Percentiles rank a stretch among this genome's conserved stretches.
Conservation (phyloP, 2,113 vertebrate species). For the Sciurus niger region DNA sequence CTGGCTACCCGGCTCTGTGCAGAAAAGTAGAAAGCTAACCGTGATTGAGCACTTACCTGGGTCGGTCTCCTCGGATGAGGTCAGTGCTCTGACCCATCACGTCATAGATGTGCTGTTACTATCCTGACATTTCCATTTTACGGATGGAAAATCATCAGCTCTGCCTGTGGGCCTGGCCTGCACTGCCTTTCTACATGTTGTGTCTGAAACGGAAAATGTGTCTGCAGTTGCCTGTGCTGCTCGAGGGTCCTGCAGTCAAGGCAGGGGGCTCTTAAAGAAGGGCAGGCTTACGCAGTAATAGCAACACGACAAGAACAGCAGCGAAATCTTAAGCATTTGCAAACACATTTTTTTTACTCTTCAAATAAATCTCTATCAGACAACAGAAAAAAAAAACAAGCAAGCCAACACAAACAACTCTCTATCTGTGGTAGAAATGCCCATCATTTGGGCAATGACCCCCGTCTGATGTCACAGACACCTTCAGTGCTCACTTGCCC, state of each 20-base stretch:
- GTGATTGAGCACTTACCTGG: too few relatives aligned
- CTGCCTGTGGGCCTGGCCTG: neutral
- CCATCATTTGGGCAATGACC: too few relatives aligned
- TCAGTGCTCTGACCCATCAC: fast-evolving
- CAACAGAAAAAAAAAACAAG: neutral
- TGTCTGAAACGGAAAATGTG: neutral
- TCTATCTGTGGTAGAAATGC: neutral
- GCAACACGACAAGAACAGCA: neutral
- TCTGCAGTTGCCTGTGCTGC: neutral
- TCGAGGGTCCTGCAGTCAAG: neutral
- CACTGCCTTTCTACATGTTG: neutral
- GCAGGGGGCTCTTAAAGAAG: neutral
- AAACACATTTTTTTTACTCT: neutral
- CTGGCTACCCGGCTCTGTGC: neutral
- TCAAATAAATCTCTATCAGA: neutral
- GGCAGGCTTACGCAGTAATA: too few relatives aligned
- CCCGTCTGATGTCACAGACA: neutral
- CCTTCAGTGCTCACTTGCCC: too few relatives aligned
- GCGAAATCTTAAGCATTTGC: neutral
- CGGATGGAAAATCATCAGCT: neutral
- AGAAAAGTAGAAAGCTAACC: neutral
- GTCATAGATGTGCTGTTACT: too few relatives aligned
- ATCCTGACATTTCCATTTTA: neutral
- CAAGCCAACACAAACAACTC: neutral
- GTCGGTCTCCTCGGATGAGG: neutral